Evolutionary conservation across 2,888 invertebrate genomes (phyloP).

Genomic region (Cephus pulcher): DNA sequence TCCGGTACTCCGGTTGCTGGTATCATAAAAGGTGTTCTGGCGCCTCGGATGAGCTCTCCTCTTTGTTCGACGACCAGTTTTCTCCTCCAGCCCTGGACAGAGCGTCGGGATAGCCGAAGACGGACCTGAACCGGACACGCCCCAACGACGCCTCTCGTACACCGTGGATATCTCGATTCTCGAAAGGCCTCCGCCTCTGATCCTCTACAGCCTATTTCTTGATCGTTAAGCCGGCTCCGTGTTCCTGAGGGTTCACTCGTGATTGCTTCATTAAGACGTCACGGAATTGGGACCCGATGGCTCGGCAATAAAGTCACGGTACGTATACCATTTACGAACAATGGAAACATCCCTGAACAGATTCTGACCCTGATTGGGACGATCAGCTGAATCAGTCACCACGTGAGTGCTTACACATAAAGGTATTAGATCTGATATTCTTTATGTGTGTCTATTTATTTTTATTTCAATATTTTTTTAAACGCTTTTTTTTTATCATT

Average conservation of each 20-base stretch:
- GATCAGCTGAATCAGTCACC: background rate
- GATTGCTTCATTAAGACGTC: conserved; percentile 40
- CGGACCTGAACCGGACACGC: conserved; percentile 19
- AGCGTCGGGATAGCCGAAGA: background rate
- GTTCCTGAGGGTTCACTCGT: conserved; percentile 13
- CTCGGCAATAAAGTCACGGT: conserved; percentile 5
- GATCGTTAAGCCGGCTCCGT: background rate
- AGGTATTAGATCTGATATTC: background rate
- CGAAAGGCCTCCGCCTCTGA: background rate
- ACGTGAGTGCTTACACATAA: background rate
- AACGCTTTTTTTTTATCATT: too few relatives aligned
- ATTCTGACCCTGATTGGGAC: background rate
- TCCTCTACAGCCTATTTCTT: background rate
- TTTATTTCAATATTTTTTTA: background rate
- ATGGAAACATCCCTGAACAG: background rate
- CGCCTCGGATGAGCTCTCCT: background rate
- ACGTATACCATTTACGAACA: background rate
- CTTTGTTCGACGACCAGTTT: conserved; percentile 1
- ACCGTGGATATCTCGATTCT: background rate
- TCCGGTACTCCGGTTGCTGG: background rate
- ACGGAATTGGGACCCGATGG: conserved; percentile 22
- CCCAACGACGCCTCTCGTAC: conserved; percentile 23
- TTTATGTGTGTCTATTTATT: background rate
- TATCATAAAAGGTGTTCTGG: conserved; percentile 3
- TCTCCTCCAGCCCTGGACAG: background rate